Base-by-base conservation (phyloP, 2,888 invertebrate species). In the Athalia rosae region DNA sequence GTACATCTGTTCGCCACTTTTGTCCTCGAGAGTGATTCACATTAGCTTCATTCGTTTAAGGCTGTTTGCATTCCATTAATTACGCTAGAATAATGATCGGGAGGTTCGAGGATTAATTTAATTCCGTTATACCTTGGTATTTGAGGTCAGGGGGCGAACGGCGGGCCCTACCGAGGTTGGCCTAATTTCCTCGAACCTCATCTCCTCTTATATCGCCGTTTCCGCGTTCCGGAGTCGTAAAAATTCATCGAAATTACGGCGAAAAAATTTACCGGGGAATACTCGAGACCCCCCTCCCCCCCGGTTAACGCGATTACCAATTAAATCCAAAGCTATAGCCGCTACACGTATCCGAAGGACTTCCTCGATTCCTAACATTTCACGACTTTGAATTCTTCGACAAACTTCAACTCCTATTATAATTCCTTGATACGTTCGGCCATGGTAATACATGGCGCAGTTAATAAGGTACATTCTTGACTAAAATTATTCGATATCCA, bases 81-180 rank as follows among this genome's bases (percentile, higher is more conserved):
- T 78, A 78, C 76, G 64, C 53, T 53, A 13, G 81, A 82, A 82
- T 80, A 81, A 80, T 78, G 78, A 80, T 78, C 79, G 79, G 79
- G 78, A 50, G 4, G 28, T 71, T 56, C 45, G n/a, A 8, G 58
- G 43, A 58, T 71, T 71, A 71, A 71, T 71, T 41, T 11, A 15
- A 71, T 71, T 56, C 45, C 50, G 71, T n/a, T 71, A 69, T 69
- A 43, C 67, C 47, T 45, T 48, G n/a, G 58, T 4, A 58, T n/a
- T 58, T 11, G n/a, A 13, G 62, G 41, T 8, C 28, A 58, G 13
- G 62, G 28, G 11, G 28, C 6, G 41, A 15, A 1, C 9, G 62
- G 48, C 64, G 67, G 48, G 13, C 50, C 67, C 28, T n/a, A n/a
- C 28, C 28, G 28, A 28, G 41, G 41, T 48, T 67, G 67, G 67